Base-by-base conservation (phyloP, 2,888 invertebrate genomes). In the Hylaea fasciaria region DNA sequence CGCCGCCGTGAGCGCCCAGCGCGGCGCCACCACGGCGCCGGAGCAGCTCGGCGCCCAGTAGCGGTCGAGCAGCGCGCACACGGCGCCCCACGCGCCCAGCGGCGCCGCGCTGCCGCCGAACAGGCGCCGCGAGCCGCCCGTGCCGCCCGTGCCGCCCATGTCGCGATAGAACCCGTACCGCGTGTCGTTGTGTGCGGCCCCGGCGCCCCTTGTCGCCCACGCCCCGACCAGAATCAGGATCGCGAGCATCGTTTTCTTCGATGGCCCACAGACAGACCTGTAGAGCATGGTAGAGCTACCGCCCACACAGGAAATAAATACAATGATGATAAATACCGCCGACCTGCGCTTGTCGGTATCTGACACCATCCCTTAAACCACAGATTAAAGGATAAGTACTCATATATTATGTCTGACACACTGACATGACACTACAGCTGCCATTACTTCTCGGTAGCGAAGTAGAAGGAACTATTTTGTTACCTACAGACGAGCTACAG, bases 1-100 rank as follows among this genome's bases (percentile, higher is more conserved):
- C 41, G 87, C 91, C 22, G 91, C 90, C 28, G 91, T 90, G 55
- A 91, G 78, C 73, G 69, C 87, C 90, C 90, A 91, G 72, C 80
- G 81, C 63, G 76, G 50, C 48, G 82, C 68, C 65, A 91, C 64
- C 64, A 85, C 81, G 9, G 85, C 63, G 61, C 71, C 85, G 49
- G 88, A 84, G 78, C 91, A 90, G 47, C 83, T 77, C 73, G 81
- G 59, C n/a, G 58, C 16, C 80, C 82, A 78, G 74, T 78, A 81
- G 41, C 84, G 82, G 77, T 89, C 89, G 41, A 86, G 70, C 65
- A 90, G 77, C 60, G 80, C 84, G 71, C 85, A 83, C 55, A 73
- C 79, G 9, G 77, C 72, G 12, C 85, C 81, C 68, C 74, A 85
- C 62, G 63, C 67, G 22, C 47, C 43, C 63, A 81, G 69, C 47